Conservation (phyloP, 2,113 vertebrate genomes). For the Cricetomys ansorgei region DNA sequence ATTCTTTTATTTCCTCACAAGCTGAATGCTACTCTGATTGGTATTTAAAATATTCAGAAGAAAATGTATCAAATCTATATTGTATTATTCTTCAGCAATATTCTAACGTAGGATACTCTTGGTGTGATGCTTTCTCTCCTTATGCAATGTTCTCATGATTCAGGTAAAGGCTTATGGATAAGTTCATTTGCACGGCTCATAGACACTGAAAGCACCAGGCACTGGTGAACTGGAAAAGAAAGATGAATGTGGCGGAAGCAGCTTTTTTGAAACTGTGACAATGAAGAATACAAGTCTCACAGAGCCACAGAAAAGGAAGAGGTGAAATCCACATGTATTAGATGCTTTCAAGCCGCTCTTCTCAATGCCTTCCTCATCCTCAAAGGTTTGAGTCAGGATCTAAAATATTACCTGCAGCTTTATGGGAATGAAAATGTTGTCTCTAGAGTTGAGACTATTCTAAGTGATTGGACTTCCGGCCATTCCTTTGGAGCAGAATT, state of each 20-base stretch:
- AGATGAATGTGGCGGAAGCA: constrained; percentile 24
- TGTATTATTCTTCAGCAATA: not conserved
- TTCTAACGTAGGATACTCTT: not conserved
- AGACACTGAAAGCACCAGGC: constrained; percentile 39
- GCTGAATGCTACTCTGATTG: not conserved
- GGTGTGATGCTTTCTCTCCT: not conserved
- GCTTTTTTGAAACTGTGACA: constrained; percentile 51
- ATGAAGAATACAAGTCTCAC: not conserved
- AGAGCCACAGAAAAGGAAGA: constrained; percentile 50
- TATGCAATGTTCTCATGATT: not conserved
- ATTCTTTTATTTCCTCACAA: not conserved
- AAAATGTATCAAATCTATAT: not conserved
- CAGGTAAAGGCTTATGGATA: not conserved
- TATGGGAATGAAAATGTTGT: constrained; percentile 55
- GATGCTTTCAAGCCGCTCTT: constrained; percentile 36
- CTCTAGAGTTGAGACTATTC: not conserved
- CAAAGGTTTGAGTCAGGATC: constrained; percentile 41
- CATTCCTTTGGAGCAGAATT: not conserved
- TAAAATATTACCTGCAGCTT: constrained; percentile 48
- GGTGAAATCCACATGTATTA: constrained; percentile 61
- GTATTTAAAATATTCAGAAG: constrained; percentile 56
- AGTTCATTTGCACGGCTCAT: not conserved
- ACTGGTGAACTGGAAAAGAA: constrained; percentile 44
- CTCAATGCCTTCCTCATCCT: constrained; percentile 9
- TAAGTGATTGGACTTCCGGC: constrained; percentile 7